A percentile compares a stretch with the other conserved stretches of the same genome.
Evolutionary conservation across 2,113 vertebrate genomes (phyloP).

Genomic region (Tichodroma muraria): DNA sequence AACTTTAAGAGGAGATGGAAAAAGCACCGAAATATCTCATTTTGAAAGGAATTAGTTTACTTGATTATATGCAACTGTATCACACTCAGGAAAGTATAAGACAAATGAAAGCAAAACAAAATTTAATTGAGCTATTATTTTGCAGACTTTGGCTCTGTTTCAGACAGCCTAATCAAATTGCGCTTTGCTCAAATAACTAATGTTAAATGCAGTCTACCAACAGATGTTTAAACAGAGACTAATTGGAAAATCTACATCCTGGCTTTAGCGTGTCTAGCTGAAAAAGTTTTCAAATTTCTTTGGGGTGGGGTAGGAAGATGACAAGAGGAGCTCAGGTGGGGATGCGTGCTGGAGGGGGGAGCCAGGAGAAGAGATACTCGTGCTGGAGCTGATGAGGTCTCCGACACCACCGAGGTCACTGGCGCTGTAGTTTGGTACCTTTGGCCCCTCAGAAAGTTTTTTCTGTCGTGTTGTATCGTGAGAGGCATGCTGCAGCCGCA

Average conservation of each 20-base stretch:
- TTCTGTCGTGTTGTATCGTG: not conserved
- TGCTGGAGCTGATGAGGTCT: not conserved
- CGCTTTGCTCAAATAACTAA: constrained; percentile 73
- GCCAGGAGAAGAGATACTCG: not conserved
- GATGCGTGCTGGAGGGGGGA: not conserved
- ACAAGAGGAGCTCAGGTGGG: not conserved
- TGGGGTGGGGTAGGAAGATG: not conserved
- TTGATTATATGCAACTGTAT: constrained; percentile 73
- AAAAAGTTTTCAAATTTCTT: constrained; percentile 42
- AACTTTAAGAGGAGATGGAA: constrained; percentile 47
- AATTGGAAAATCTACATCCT: constrained; percentile 78
- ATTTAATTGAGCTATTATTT: constrained; percentile 84
- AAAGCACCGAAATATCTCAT: constrained; percentile 63
- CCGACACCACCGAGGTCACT: not conserved
- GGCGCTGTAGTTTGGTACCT: not conserved
- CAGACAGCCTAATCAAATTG: constrained; percentile 80
- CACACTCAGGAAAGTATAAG: constrained; percentile 73
- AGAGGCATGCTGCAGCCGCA: not conserved
- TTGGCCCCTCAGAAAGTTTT: not conserved
- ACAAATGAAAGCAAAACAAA: constrained; percentile 78
- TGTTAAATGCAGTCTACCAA: constrained; percentile 76
- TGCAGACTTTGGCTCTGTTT: constrained; percentile 78
- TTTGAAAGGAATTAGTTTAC: constrained; percentile 73
- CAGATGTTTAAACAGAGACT: constrained; percentile 77
- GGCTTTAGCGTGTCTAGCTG: constrained; percentile 65